These are phyloP conservation scores for Tetramorium bicarinatum DNA, from an alignment of 2,888 invertebrate genomes.

Conservation along the genomic window DNA sequence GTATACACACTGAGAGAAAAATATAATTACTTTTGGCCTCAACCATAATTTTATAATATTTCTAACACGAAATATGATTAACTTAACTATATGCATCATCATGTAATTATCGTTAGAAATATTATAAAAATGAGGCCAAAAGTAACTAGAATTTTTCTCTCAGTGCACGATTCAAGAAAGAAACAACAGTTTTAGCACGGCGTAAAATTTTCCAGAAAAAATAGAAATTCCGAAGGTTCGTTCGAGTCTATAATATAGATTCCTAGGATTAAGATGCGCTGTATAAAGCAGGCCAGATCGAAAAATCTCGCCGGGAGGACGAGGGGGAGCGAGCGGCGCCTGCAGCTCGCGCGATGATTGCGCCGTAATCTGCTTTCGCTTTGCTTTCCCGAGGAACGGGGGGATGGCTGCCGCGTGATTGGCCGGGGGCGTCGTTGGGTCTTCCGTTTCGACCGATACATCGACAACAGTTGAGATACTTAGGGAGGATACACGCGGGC, in stretches of 20 bases:
- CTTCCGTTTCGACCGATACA: conserved; percentile 63
- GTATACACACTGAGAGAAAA: neutral
- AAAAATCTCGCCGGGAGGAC: conserved; percentile 21
- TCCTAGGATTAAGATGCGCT: neutral
- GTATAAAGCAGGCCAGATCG: conserved; percentile 15
- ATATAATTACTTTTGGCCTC: no score
- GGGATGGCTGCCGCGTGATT: conserved; percentile 67
- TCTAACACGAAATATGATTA: no score
- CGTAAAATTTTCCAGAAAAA: conserved; percentile 3
- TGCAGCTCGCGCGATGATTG: conserved; percentile 81
- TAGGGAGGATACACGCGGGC: conserved; percentile 40
- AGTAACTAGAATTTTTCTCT: no score
- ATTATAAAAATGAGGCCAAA: no score
- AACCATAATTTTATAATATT: no score
- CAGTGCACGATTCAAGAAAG: neutral
- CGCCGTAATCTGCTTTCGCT: conserved; percentile 85
- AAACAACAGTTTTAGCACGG: neutral
- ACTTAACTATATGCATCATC: no score
- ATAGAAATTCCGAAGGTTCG: neutral
- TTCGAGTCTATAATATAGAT: neutral
- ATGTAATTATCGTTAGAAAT: no score
- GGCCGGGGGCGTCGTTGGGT: conserved; percentile 73
- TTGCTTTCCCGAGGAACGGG: conserved; percentile 75
- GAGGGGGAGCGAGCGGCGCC: conserved; percentile 24
- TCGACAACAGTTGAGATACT: conserved; percentile 60